A percentile compares a stretch with the other conserved stretches of the same genome.
Conservation (phyloP, 1,140 invertebrate genomes). For the Mycetomoellerius zeteki region DNA sequence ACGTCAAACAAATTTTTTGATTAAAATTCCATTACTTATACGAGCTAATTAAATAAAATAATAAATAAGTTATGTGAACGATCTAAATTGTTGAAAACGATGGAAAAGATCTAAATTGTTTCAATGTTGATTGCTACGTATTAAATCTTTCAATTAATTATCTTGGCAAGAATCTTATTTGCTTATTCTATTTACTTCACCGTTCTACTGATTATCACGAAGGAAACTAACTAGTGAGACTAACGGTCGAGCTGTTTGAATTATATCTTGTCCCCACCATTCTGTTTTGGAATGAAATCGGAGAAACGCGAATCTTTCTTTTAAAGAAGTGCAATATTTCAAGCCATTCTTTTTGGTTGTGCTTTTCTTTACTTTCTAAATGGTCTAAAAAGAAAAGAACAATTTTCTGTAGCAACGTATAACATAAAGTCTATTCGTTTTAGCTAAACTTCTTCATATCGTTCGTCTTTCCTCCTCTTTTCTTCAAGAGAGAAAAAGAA, state of each 20-base stretch:
- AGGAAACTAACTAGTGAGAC: neutral
- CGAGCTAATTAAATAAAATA: neutral
- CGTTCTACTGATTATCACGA: neutral
- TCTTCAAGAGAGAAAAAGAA: too few species aligned
- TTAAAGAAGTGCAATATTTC: neutral
- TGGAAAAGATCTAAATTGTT: neutral
- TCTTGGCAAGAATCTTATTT: too few species aligned
- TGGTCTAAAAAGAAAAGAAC: neutral
- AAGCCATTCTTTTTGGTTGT: neutral
- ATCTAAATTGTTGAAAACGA: neutral
- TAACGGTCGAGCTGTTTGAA: neutral
- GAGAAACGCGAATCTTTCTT: neutral
- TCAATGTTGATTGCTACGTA: neutral
- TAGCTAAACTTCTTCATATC: too few species aligned
- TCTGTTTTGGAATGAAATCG: neutral
- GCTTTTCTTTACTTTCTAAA: neutral
- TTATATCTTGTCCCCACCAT: neutral
- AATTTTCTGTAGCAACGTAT: neutral
- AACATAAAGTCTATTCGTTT: neutral
- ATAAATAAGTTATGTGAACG: neutral
- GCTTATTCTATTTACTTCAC: neutral
- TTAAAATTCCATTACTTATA: neutral
- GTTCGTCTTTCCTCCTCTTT: too few species aligned
- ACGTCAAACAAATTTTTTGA: neutral
- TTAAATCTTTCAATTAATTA: neutral